Conservation (phyloP, 2,113 vertebrate genomes). For the Caranx melampygus region DNA sequence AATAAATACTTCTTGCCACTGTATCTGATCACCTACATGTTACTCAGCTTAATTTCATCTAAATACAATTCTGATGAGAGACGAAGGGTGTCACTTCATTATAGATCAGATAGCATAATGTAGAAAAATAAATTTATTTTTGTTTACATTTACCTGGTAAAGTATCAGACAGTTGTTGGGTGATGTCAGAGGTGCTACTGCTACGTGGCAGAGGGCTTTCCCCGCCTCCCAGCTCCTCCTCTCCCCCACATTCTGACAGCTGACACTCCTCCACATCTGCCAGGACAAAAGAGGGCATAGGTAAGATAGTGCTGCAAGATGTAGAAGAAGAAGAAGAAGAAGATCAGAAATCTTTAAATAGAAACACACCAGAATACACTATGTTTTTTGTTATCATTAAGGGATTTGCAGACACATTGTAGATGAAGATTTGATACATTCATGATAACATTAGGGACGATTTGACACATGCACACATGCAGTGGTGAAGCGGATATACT, state of each 20-base stretch:
- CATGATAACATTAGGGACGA: background rate
- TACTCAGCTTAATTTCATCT: background rate
- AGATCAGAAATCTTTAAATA: background rate
- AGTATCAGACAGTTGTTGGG: conserved; percentile 86
- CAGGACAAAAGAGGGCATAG: conserved; percentile 8
- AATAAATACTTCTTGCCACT: no score
- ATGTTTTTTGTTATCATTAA: conserved; percentile 4
- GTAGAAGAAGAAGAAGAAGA: background rate
- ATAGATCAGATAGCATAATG: background rate
- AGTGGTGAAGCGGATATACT: conserved; percentile 23
- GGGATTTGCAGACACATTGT: conserved; percentile 15
- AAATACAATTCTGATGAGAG: background rate
- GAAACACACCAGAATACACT: background rate
- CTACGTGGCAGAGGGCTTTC: conserved; percentile 88
- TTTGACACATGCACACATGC: conserved; percentile 57
- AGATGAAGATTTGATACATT: background rate
- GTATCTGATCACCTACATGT: background rate
- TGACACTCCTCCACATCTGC: conserved; percentile 94
- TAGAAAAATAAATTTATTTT: background rate
- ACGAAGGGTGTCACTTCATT: background rate
- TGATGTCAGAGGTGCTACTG: conserved; percentile 94
- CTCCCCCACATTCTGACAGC: conserved; percentile 83
- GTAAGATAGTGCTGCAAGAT: background rate
- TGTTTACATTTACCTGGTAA: conserved; percentile 84
- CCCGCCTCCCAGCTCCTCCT: conserved; percentile 81